Base-by-base conservation (phyloP, 1,140 invertebrate species). In the Luehdorfia chinensis region DNA sequence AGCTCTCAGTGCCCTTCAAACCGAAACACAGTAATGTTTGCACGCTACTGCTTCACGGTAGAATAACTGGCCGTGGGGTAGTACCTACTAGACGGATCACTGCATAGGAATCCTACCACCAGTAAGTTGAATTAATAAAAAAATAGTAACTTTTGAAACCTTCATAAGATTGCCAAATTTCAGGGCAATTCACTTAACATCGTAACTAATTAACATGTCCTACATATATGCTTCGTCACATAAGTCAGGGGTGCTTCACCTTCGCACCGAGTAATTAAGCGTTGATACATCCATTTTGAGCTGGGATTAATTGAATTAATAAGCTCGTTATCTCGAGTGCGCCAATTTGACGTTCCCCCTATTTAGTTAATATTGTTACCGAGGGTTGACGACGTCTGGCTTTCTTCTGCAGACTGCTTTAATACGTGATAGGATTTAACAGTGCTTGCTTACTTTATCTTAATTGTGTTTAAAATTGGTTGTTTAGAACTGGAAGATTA, bases 301-400 rank as follows among this genome's bases (percentile, higher is more conserved):
- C 47, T 19, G 33, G 61, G 55, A 73, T 70, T 70, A 73, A 75
- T 73, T 69, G 59, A 75, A 75, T 77, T 77, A 77, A 75, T 75
- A 75, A 75, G 66, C 56, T 67, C 61, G 67, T 72, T 76, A 76
- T 55, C 53, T 49, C 55, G 58, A 74, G 69, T 65, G 59, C 60
- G 52, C 60, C 67, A 72, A 69, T 68, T 71, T 60, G 57, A 46
- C 46, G 51, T 37, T 51, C 61, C 60, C 45, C 23, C 27, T 18
- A 25, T 15, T 25, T 28, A 37, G 33, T 33, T 60, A 61, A 66
- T 55, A 48, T 50, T 51, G 48, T 63, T 69, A 69, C 25, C 25
- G 25, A 43, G 48, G 54, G 33, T 51, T 47, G 41, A 19, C 14
- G 45, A 48, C 39, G 45, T 55, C 49, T 59, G 49, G 25, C 34